These are phyloP conservation scores for Coleophora flavipennella DNA, from an alignment of 2,888 invertebrate species.

Conservation along the genomic window DNA sequence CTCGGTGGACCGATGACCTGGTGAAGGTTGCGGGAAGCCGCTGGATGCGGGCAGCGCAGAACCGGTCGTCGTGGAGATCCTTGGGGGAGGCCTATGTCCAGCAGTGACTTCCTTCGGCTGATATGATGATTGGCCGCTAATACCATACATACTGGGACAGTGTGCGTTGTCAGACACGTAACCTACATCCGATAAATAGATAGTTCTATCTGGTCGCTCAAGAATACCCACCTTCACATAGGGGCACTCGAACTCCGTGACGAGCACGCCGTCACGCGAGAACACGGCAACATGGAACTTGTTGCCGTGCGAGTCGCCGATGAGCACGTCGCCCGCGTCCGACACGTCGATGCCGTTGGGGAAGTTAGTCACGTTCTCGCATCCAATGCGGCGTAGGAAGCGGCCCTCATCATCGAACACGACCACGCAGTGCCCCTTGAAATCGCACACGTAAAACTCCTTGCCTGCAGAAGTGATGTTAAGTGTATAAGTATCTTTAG, in stretches of 20 bases:
- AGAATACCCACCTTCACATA: conserved; percentile 89
- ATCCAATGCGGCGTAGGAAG: conserved; percentile 94
- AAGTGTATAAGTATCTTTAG: too few relatives aligned
- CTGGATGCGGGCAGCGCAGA: too few relatives aligned
- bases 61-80: too few relatives aligned
- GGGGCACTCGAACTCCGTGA: conserved; percentile 96
- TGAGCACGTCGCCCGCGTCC: conserved; percentile 95
- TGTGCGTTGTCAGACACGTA: too few relatives aligned
- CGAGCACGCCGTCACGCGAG: conserved; percentile 87
- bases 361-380: conserved; percentile 96
- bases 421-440: conserved; percentile 97
- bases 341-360: conserved; percentile 99
- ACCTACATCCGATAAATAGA: too few relatives aligned
- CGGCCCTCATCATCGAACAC: conserved; percentile 95
- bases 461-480: conserved; percentile 76
- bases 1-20: too few relatives aligned
- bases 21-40: too few relatives aligned
- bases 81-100: too few relatives aligned
- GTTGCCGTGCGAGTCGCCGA: conserved; percentile 98
- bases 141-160: too few relatives aligned
- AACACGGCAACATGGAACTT: conserved; percentile 98
- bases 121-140: too few relatives aligned
- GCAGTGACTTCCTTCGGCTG: too few relatives aligned
- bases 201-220: not conserved
- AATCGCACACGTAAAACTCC: conserved; percentile 97